These are phyloP conservation scores for Tetramorium alpestre DNA, from an alignment of 1,140 invertebrate species.

Conservation along the genomic window DNA sequence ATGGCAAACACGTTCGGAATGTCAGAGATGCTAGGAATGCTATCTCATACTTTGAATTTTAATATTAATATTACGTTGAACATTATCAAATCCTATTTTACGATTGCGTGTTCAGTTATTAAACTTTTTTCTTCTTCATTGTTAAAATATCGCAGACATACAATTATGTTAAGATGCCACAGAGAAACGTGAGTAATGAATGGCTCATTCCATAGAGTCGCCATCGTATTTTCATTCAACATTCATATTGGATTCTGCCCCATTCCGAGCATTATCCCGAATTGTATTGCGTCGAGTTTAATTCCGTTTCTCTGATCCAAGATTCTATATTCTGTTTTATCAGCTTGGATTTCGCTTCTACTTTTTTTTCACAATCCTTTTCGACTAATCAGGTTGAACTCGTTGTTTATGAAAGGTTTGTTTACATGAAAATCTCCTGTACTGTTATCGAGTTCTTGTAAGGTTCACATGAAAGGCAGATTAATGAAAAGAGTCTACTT, in stretches of 20 bases:
- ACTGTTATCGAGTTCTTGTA: neutral
- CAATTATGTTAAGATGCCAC: neutral
- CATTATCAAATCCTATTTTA: neutral
- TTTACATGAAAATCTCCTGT: neutral
- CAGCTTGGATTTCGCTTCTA: neutral
- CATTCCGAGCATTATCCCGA: constrained; percentile 24
- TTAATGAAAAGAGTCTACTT: neutral
- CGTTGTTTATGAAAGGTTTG: neutral
- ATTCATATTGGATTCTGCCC: constrained; percentile 11
- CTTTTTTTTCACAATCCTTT: neutral
- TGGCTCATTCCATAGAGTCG: constrained; percentile 1
- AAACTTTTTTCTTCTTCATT: neutral
- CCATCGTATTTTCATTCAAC: constrained; percentile 35
- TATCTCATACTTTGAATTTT: neutral
- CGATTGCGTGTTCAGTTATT: neutral
- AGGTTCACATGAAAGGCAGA: neutral
- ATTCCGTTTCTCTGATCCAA: neutral
- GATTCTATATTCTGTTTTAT: constrained; percentile 1
- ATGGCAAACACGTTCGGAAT: constrained; percentile 3
- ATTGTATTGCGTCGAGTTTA: constrained; percentile 34
- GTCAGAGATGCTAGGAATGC: neutral
- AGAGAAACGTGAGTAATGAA: constrained; percentile 18
- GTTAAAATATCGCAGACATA: neutral
- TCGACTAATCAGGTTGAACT: neutral
- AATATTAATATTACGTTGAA: neutral